Evolutionary conservation across 2,888 invertebrate genomes (phyloP), one percentile per base, ranked within the genome.

Genomic region (Plemyria rubiginata): DNA sequence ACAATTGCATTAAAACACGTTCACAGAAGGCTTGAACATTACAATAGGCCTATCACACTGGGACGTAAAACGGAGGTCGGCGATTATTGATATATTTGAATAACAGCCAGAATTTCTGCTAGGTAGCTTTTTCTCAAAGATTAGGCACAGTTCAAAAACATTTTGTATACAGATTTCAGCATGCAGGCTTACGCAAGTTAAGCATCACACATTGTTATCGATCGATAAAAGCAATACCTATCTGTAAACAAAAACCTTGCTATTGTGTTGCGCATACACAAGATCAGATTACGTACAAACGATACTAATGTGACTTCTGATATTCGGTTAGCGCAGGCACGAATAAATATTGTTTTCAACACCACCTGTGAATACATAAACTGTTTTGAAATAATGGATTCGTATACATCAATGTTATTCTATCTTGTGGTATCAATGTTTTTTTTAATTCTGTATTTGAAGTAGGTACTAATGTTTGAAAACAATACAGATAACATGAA

Each of bases 161-260:
- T 29, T 22, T 11, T 16, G 45, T 40, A 41, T 46, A 45, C 46
- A 29, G 38, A 28, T 12, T 56, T 16, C 49, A 57, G 43, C n/a
- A 9, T 51, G 52, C 8, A 8, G n/a, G 5, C 41, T 52, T 38
- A 63, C 38, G 40, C 48, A 62, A 62, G 32, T 28, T 11, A 9
- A 36, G 29, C 29, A 12, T 36, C 46, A 50, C 45, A 16, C 49
- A 16, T 15, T 59, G 64, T 56, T 64, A 60, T 32, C 29, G 53
- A 53, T 54, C 38, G 55, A 60, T 60, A 57, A 29, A 12, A 54
- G 50, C 54, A 46, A 4, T 60, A 29, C 50, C 50, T 56, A 29
- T 53, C 50, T 56, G 49, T 54, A 60, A 57, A 65, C 57, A 65
- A 45, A 50, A 64, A 43, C 40, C 32, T 15, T 4, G 12, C 53